Percentiles rank a stretch among this genome's conserved stretches.
Evolutionary conservation across 2,113 vertebrate species (phyloP).

Genomic region (Azemiops feae): DNA sequence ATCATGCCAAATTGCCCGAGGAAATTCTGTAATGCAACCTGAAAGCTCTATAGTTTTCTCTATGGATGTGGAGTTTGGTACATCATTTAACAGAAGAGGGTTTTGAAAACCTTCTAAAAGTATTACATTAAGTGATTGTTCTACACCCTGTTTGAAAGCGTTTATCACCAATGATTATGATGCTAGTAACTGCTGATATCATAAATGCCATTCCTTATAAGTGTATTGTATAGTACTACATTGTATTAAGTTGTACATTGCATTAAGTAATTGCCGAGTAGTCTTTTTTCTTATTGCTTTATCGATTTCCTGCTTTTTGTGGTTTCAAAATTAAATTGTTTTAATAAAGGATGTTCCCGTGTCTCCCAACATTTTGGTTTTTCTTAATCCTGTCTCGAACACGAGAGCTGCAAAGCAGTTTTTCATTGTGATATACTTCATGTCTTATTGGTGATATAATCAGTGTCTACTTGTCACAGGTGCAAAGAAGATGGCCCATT

Average conservation of each 20-base stretch:
- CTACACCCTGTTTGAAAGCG: neutral
- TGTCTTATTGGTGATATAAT: conserved; percentile 12
- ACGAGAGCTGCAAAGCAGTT: neutral
- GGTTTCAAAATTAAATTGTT: conserved; percentile 33
- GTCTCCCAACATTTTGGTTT: neutral
- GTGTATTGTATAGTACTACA: neutral
- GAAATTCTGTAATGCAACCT: neutral
- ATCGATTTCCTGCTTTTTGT: conserved; percentile 29
- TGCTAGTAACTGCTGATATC: neutral
- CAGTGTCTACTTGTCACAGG: conserved; percentile 5
- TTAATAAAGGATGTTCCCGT: conserved; percentile 24
- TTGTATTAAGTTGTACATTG: neutral
- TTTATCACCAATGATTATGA: conserved; percentile 17
- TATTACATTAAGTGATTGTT: conserved; percentile 5
- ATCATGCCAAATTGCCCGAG: neutral
- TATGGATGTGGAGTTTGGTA: neutral
- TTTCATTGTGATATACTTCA: neutral
- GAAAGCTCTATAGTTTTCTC: neutral
- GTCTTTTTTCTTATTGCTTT: neutral
- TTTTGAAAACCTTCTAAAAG: conserved; percentile 1
- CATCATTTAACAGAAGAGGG: neutral
- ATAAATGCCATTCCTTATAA: neutral
- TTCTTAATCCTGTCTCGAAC: conserved; percentile 19
- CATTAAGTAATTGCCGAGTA: conserved; percentile 14
- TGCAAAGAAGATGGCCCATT: conserved; percentile 19